These are phyloP conservation scores for Nematostella vectensis DNA, from an alignment of 92 coral and sea anemone genomes.

Conservation along the genomic window DNA sequence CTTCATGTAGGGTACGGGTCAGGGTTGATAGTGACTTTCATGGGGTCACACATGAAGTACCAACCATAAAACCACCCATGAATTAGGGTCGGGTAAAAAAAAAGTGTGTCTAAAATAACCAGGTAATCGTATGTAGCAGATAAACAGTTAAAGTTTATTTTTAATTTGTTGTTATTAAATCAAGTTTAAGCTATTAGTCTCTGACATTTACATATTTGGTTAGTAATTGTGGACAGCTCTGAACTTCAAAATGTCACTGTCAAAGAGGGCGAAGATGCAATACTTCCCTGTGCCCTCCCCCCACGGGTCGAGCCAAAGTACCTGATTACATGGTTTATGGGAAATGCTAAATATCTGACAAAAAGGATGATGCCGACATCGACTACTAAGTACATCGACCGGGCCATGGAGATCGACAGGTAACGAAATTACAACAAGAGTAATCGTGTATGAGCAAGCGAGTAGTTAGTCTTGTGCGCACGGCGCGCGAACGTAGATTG, in stretches of 20 bases:
- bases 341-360: slow-evolving; percentile 9
- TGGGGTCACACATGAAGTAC: too few relatives aligned
- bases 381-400: slow-evolving; percentile 4
- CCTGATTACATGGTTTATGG: slow-evolving; percentile 40
- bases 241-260: slow-evolving; percentile 19
- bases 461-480: too few relatives aligned
- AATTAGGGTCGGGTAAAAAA: too few relatives aligned
- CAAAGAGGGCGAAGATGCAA: slow-evolving; percentile 46
- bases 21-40: too few relatives aligned
- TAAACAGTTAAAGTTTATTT: too few relatives aligned
- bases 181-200: background rate
- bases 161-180: too few relatives aligned
- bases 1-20: too few relatives aligned
- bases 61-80: too few relatives aligned
- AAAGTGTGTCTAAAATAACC: too few relatives aligned
- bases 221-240: background rate
- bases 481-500: too few relatives aligned
- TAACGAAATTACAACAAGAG: too few relatives aligned
- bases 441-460: too few relatives aligned
- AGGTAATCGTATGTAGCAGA: background rate
- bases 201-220: background rate
- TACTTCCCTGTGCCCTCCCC: slow-evolving; percentile 38
- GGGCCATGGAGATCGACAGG: slow-evolving; percentile 8
- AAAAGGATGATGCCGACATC: background rate
- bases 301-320: slow-evolving; percentile 9